These are phyloP conservation scores for Metacarcinus magister DNA, from an alignment of 2,888 invertebrate genomes.

Conservation along the genomic window DNA sequence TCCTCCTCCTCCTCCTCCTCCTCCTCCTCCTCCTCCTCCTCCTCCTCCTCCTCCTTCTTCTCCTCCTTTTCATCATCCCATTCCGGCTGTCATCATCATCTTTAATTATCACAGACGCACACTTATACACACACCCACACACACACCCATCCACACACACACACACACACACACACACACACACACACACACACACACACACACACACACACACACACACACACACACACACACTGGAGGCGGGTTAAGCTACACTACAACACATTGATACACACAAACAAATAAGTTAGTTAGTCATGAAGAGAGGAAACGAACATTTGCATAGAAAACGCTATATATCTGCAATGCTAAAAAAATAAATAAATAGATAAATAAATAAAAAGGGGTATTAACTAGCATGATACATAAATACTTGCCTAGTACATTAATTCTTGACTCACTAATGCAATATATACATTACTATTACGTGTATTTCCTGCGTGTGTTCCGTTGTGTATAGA, in stretches of 20 bases:
- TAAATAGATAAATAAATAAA: neutral
- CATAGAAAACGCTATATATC: no score
- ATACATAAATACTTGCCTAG: no score
- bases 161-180: conserved; percentile 57
- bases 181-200: conserved; percentile 54
- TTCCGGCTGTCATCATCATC: neutral
- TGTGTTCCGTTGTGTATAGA: no score
- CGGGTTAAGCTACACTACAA: no score
- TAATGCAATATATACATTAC: no score
- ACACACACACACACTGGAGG: neutral
- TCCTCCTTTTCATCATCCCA: neutral
- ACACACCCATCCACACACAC: conserved; percentile 28
- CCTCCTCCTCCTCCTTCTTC: neutral
- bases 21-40: neutral
- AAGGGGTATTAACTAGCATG: no score
- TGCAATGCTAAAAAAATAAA: no score
- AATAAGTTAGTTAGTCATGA: no score
- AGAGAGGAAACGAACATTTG: no score
- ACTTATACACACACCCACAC: conserved; percentile 51
- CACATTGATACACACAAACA: no score
- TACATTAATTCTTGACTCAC: no score
- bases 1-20: neutral
- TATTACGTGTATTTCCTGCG: no score
- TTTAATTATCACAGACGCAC: conserved; percentile 18
- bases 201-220: conserved; percentile 45